phyloP scores from a whole-genome alignment of 2,888 invertebrate species.

The Vanessa cardui region DNA sequence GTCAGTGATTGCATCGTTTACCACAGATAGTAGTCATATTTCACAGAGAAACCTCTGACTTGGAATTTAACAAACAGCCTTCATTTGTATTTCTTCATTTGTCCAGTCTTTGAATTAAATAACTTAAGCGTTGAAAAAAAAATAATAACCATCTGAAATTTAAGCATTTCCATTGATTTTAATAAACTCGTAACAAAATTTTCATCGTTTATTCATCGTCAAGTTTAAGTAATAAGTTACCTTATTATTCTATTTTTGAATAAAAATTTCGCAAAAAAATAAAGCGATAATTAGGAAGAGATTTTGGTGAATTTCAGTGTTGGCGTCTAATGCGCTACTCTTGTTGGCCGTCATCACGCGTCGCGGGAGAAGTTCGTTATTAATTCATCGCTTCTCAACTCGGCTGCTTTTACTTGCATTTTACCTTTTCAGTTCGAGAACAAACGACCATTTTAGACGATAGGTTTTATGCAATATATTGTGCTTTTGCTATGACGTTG shows the following conservation, averaged over 20 bases:
- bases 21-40: constrained; percentile 74
- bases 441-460: constrained; percentile 50
- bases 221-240: constrained; percentile 36
- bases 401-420: constrained; percentile 63
- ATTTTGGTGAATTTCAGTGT: constrained; percentile 66
- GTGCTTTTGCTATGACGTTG: constrained; percentile 12
- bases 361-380: constrained; percentile 80
- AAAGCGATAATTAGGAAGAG: constrained; percentile 60
- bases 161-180: constrained; percentile 4
- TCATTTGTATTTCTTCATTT: constrained; percentile 58
- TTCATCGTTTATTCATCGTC: constrained; percentile 12
- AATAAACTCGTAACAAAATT: constrained; percentile 22
- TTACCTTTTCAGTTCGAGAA: constrained; percentile 56
- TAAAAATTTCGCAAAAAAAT: constrained; percentile 42
- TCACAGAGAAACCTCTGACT: constrained; percentile 67
- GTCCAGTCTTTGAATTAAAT: neutral
- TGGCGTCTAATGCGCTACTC: constrained; percentile 79
- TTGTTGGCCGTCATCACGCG: constrained; percentile 81
- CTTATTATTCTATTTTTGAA: constrained; percentile 39
- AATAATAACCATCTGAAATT: constrained; percentile 9
- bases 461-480: constrained; percentile 39
- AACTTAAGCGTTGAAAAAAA: constrained; percentile 1
- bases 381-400: constrained; percentile 77
- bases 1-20: constrained; percentile 78
- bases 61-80: constrained; percentile 68